phyloP scores from a whole-genome alignment of 2,113 vertebrate genomes.

The Aptenodytes patagonicus region DNA sequence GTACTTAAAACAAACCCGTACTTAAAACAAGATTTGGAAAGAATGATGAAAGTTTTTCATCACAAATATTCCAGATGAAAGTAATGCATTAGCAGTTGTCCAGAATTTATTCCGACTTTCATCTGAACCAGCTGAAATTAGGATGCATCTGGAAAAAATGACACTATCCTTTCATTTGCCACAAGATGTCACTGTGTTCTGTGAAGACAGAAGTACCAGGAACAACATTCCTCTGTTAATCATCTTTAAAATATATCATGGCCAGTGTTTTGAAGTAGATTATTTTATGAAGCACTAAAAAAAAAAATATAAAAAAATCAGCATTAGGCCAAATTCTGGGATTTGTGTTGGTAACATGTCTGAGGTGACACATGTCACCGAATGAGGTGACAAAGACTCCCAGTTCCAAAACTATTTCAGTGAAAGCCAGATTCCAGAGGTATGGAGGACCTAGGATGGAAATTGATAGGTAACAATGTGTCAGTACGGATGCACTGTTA shows the following conservation, averaged over 20 bases:
- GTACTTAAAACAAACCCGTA: not conserved
- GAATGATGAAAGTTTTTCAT: not conserved
- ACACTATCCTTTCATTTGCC: not conserved
- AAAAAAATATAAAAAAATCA: not conserved
- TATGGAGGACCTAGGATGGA: not conserved
- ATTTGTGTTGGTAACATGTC: not conserved
- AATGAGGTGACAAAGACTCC: not conserved
- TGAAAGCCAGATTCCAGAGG: not conserved
- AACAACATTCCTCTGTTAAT: not conserved
- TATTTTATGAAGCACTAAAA: not conserved
- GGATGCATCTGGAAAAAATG: not conserved
- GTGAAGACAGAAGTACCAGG: not conserved
- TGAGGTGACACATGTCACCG: not conserved
- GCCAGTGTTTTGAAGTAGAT: not conserved
- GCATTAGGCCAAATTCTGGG: not conserved
- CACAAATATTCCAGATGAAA: not conserved
- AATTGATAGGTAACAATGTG: not conserved
- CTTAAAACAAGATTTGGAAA: not conserved
- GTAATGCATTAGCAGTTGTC: not conserved
- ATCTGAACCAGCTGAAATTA: not conserved
- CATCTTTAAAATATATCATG: not conserved
- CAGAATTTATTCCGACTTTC: not conserved
- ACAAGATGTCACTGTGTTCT: slow-evolving; percentile 53
- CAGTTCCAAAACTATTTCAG: not conserved
- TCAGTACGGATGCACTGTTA: not conserved